Evolutionary conservation across 2,113 vertebrate genomes (phyloP), one percentile per base, ranked within the genome.

Genomic region (Xerus inauris): DNA sequence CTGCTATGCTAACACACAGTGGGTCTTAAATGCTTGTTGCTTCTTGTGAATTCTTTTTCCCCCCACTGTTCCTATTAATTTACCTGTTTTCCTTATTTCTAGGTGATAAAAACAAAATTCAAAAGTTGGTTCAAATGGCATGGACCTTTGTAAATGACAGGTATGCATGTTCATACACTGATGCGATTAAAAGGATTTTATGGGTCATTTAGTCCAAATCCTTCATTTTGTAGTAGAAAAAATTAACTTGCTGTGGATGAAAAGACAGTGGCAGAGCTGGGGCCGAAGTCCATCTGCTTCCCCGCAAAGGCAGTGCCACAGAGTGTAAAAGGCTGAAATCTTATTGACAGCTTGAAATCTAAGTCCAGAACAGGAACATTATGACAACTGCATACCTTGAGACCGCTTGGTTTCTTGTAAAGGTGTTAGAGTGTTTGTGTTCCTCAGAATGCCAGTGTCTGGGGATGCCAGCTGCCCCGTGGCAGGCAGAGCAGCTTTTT

Each of bases 61-160:
- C 28, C 20, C 49, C 57, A 13, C 45, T n/a, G 0, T 88, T 84
- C 5, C 54, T 79, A 26, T 71, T 94, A n/a, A 96, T 84, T 75
- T 80, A 26, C n/a, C 38, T 82, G 28, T 64, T 59, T 38, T 38
- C 9, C 49, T 4, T 38, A 30, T 84, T 94, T 94, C 73, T 87
- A 99, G 99, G 99, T 77, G 99, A 99, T 94, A 99, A 99, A 98
- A 99, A 99, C 97, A 99, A 99, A 99, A 99, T 99, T 89, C 99
- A 99, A 94, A 99, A 99, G 96, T 98, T 99, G 96, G 99, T 99
- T 95, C 99, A 99, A 94, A 99, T 99, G 99, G 99, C 99, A 0
- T 99, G 99, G 99, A 99, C 99, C 0, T 99, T 99, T 98, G 99
- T 99, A 90, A 99, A 99, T 93, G 99, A 99, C 99, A 99, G 99